These are phyloP conservation scores for Tachina fera DNA, from an alignment of 2,888 invertebrate species.

Conservation along the genomic window DNA sequence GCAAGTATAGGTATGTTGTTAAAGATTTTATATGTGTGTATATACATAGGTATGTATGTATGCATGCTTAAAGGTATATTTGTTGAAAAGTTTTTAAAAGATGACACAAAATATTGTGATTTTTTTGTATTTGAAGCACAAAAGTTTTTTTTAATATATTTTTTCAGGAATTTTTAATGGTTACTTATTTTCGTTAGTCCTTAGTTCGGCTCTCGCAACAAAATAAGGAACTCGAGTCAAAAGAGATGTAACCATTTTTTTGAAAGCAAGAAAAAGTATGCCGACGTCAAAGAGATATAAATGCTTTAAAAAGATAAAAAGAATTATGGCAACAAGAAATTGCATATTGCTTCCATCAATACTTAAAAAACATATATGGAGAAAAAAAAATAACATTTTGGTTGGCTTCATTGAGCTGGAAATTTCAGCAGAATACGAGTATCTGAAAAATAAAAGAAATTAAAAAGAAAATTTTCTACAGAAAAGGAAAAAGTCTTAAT, in stretches of 20 bases:
- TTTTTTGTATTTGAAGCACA: constrained; percentile 22
- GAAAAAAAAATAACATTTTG: constrained; percentile 8
- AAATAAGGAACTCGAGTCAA: neutral
- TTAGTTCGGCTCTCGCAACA: neutral
- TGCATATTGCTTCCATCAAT: constrained; percentile 5
- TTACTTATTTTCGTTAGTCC: neutral
- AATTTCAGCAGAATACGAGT: constrained; percentile 19
- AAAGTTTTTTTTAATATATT: constrained; percentile 1
- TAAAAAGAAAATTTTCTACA: constrained; percentile 30
- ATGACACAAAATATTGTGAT: constrained; percentile 42
- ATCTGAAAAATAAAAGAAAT: constrained; percentile 36
- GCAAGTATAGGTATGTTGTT: too few relatives aligned
- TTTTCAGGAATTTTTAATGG: neutral
- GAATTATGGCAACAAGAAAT: constrained; percentile 8
- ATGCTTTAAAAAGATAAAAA: constrained; percentile 37
- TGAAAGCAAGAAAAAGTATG: constrained; percentile 15
- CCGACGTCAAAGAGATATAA: constrained; percentile 20
- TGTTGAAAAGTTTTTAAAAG: constrained; percentile 8
- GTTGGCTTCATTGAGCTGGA: constrained; percentile 67
- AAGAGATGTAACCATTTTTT: neutral
- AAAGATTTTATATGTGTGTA: too few relatives aligned
- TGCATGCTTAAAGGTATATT: neutral
- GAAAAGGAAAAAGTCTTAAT: constrained; percentile 41
- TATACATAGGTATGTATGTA: neutral
- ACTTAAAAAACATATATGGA: too few relatives aligned